A percentile compares a stretch with the other conserved stretches of the same genome.
phyloP scores from a whole-genome alignment of 1,140 invertebrate species.

The Macrostomum lignano region DNA sequence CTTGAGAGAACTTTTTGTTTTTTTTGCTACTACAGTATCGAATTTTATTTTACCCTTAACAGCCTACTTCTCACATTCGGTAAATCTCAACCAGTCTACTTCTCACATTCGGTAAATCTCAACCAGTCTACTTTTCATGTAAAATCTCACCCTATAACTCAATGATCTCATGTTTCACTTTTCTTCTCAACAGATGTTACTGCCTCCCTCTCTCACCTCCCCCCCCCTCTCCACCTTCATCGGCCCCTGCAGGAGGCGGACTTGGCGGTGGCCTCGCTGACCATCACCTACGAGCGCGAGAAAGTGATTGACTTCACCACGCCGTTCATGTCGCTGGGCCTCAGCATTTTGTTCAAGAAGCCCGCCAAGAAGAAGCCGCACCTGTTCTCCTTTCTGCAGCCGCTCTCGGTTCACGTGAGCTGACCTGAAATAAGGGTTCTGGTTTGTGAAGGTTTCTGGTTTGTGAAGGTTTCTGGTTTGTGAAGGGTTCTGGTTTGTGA shows the following conservation, averaged over 20 bases:
- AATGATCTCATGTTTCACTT: constrained; percentile 1
- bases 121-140: too few relatives aligned
- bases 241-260: constrained; percentile 73
- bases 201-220: neutral
- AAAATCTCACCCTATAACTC: too few relatives aligned
- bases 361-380: constrained; percentile 55
- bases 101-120: too few relatives aligned
- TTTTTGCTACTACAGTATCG: too few relatives aligned
- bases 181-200: neutral
- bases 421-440: too few relatives aligned
- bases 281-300: constrained; percentile 64
- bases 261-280: constrained; percentile 64
- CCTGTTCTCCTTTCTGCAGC: constrained; percentile 78
- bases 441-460: too few relatives aligned
- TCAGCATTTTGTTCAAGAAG: constrained; percentile 56
- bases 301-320: constrained; percentile 82
- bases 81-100: too few relatives aligned
- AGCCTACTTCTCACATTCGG: too few relatives aligned
- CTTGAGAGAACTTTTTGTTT: neutral
- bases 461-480: too few relatives aligned
- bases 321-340: constrained; percentile 55
- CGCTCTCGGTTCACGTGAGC: constrained; percentile 35
- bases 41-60: too few relatives aligned
- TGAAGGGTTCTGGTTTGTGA: too few relatives aligned
- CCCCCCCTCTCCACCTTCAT: too few relatives aligned